Evolutionary conservation across 2,888 invertebrate genomes (phyloP), one percentile per base, ranked within the genome.

Genomic region (Rutpela maculata): DNA sequence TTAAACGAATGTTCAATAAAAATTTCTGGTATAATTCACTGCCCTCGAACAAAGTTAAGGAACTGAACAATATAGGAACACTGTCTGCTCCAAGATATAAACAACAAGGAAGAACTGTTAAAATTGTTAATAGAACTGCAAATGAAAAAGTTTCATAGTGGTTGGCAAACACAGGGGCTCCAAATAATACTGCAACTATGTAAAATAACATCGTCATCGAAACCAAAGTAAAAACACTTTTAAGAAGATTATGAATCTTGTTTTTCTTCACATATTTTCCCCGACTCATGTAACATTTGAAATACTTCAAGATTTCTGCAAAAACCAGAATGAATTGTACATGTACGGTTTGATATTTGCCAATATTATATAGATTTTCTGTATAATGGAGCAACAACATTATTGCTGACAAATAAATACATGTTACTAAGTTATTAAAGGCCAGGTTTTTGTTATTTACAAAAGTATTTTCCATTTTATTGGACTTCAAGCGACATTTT

Each of bases 101-200:
- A 83, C 93, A 91, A 67, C 93, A 87, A 0, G 95, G 94, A 74
- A 94, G 91, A 35, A 93, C 90, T 2, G 94, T 93, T 67, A 95
- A 88, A 26, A 92, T 88, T 0, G 93, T 92, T 74, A 95, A 86
- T 38, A 95, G 89, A 1, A 92, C 81, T 4, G 94, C 92, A 77
- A 95, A 90, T 91, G 94, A 93, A 26, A 93, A 89, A 0, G 95
- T 95, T 88, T 94, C 93, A 85, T 94, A 93, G 56, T 93, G 92
- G 76, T 92, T 91, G 10, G 91, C 92, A 60, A 93, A 87, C 6
- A 94, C 87, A 5, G 94, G 94, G 0, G 95, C 95, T 55, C 95
- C 95, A 82, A 95, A 94, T 67, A 95, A 84, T 67, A 95, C 92
- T 18, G 93, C 92, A 6, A 92, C 89, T 4, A 92, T 79, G 83